These are phyloP conservation scores for Xyrauchen texanus DNA, from an alignment of 2,113 vertebrate genomes.

Conservation along the genomic window DNA sequence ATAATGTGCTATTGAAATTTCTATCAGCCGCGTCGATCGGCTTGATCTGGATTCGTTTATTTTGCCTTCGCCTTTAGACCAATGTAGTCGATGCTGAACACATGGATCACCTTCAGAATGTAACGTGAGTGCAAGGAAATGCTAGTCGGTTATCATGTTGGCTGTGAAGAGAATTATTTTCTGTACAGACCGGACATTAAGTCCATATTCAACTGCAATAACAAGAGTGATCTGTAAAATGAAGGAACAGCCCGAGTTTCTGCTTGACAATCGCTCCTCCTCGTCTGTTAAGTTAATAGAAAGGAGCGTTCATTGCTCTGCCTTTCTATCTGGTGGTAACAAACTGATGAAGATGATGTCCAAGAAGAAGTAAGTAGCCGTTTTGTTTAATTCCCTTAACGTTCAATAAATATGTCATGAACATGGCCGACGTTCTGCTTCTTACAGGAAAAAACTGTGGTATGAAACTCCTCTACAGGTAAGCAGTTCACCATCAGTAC, in stretches of 20 bases:
- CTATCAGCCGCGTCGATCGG: neutral
- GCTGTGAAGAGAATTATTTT: slow-evolving; percentile 10
- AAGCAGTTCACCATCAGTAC: neutral
- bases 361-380: slow-evolving; percentile 52
- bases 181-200: neutral
- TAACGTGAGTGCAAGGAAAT: neutral
- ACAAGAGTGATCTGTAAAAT: neutral
- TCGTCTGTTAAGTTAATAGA: neutral
- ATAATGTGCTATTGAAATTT: too few relatives aligned
- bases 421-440: neutral
- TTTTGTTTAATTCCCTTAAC: neutral
- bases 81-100: neutral
- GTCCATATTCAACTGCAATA: neutral
- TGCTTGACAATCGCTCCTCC: neutral
- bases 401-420: neutral
- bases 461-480: slow-evolving; percentile 75
- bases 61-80: neutral
- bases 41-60: neutral
- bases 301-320: slow-evolving; percentile 45
- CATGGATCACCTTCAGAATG: neutral
- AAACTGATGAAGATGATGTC: slow-evolving; percentile 55
- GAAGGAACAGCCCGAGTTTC: neutral
- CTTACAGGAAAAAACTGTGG: slow-evolving; percentile 81
- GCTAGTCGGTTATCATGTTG: slow-evolving; percentile 16
- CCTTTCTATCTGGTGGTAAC: slow-evolving; percentile 10